Evolutionary conservation across 1,140 invertebrate genomes (phyloP).

Genomic region (Araneus ventricosus): DNA sequence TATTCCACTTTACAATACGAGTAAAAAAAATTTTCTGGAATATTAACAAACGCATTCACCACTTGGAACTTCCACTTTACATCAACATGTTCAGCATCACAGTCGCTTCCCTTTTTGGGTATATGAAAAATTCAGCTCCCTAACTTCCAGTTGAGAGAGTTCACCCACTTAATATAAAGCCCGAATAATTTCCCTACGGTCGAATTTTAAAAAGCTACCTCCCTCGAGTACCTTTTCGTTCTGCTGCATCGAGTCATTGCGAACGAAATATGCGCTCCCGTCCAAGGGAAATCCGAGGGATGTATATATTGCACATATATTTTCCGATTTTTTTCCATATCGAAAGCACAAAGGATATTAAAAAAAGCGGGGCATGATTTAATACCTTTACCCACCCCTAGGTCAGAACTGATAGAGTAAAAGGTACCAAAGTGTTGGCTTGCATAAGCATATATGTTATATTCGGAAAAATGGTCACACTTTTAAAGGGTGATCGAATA

Average conservation of each 20-base stretch:
- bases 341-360: constrained; percentile 32
- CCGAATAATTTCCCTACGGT: constrained; percentile 47
- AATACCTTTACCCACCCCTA: constrained; percentile 13
- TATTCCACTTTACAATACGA: too few species aligned
- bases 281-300: constrained; percentile 22
- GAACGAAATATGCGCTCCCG: neutral
- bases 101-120: neutral
- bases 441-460: too few species aligned
- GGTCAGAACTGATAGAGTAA: neutral
- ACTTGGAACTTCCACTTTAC: neutral
- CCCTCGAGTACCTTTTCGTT: neutral
- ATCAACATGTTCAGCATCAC: neutral
- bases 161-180: neutral
- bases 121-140: neutral
- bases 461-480: too few species aligned
- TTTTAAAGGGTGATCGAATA: too few species aligned
- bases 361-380: constrained; percentile 53
- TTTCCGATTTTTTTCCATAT: neutral
- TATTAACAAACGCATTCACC: neutral
- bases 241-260: neutral
- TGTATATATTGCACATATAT: constrained; percentile 31
- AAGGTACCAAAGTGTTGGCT: neutral
- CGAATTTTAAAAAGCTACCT: neutral
- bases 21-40: too few species aligned
- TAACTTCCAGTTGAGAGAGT: neutral